A percentile compares a stretch with the other conserved stretches of the same genome.
Conservation (phyloP, 2,888 invertebrate genomes). For the Strigamia transsilvanica region DNA sequence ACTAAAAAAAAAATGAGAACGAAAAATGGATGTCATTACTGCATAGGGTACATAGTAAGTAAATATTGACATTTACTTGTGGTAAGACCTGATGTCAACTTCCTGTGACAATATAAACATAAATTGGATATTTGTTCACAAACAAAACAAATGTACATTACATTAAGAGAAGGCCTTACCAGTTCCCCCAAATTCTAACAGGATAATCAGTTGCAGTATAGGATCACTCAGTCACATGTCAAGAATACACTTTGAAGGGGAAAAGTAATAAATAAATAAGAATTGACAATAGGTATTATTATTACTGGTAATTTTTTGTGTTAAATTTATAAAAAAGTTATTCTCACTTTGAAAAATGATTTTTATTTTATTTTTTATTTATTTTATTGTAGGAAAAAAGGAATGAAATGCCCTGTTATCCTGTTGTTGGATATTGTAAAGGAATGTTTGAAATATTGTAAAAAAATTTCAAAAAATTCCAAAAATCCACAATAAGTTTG, state of each 20-base stretch:
- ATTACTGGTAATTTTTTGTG: background rate
- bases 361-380: background rate
- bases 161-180: constrained; percentile 5
- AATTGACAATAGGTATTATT: background rate
- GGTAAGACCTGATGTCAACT: background rate
- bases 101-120: constrained; percentile 6
- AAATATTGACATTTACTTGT: constrained; percentile 19
- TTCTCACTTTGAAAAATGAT: background rate
- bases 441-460: background rate
- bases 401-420: constrained; percentile 20
- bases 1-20: background rate
- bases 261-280: background rate
- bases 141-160: background rate
- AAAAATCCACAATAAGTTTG: background rate
- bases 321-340: background rate
- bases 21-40: constrained; percentile 36
- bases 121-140: background rate
- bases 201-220: background rate
- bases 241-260: background rate
- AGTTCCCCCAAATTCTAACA: background rate
- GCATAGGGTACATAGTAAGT: constrained; percentile 5
- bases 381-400: background rate
- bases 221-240: background rate
- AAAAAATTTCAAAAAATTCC: background rate
- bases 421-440: background rate